Evolutionary conservation across 2,113 vertebrate species (phyloP), one percentile per base, ranked within the genome.

Genomic region (Aptenodytes forsteri): DNA sequence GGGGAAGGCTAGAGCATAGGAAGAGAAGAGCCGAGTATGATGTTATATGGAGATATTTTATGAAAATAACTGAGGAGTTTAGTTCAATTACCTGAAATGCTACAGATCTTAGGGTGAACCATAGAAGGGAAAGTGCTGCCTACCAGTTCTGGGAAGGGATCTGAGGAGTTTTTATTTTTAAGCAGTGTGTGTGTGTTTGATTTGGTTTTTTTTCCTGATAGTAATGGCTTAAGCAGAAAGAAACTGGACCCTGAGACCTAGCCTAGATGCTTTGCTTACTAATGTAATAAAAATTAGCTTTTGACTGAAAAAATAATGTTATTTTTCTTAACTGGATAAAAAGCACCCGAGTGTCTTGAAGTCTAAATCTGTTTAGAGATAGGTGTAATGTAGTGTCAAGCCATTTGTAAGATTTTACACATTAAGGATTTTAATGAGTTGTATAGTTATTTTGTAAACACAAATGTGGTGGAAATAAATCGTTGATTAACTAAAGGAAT

Each of bases 291-390:
- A 62, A 47, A 87, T 2, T 17, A 80, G 25, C 9, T 77, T 42
- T 34, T 58, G 32, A 47, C 7, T 64, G 11, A n/a, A 77, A 70
- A 55, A 62, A 36, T 11, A 12, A 64, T 9, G 4, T 40, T 26
- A 3, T 16, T 69, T 77, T 81, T 47, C 38, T 55, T 46, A 77
- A 61, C 5, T 30, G 15, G 23, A 15, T 50, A 22, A 40, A 88
- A 90, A 64, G 2, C 8, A 58, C 6, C 3, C 8, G 0, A 0
- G 4, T 6, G 1, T 38, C 47, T 59, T 30, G 9, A 82, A 70
- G 10, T 26, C 16, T 15, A 44, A 29, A 47, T 58, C 13, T 17
- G 4, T 82, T 87, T 73, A 82, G 32, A 26, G 5, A 30, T 3
- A 54, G 5, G 16, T 27, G 14, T 15, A 52, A 22, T 6, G 20